A percentile compares a stretch with the other conserved stretches of the same genome.
Evolutionary conservation across 2,888 invertebrate species (phyloP).

Genomic region (Diarsia rubi): DNA sequence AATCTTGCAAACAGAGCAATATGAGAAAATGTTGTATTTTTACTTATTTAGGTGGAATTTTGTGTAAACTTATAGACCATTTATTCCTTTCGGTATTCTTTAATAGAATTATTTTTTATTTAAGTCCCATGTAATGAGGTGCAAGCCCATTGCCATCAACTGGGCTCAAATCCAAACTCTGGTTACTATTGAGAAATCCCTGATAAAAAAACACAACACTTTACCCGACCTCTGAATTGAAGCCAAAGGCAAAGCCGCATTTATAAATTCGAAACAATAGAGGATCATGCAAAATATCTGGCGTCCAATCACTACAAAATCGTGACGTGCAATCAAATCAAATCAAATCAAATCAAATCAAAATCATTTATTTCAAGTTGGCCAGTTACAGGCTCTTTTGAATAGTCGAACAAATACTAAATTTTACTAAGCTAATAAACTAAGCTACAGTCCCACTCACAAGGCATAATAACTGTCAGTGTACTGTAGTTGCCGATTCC

Average conservation of each 20-base stretch:
- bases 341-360: no score
- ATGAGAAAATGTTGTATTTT: conserved; percentile 13
- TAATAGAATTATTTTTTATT: not conserved
- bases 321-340: no score
- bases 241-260: not conserved
- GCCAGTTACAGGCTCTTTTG: no score
- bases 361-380: no score
- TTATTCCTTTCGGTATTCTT: not conserved
- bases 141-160: not conserved
- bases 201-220: not conserved
- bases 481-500: no score
- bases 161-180: not conserved
- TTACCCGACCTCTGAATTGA: not conserved
- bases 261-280: not conserved
- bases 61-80: not conserved
- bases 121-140: not conserved
- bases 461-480: no score
- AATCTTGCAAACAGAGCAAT: conserved; percentile 12
- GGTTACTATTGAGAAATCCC: not conserved
- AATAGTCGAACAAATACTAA: no score
- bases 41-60: not conserved
- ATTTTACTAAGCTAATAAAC: no score
- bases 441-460: no score
- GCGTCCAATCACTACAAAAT: no score
- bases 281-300: not conserved